phyloP scores from a whole-genome alignment of 2,888 invertebrate species.

The Lasioglossum marginatum region DNA sequence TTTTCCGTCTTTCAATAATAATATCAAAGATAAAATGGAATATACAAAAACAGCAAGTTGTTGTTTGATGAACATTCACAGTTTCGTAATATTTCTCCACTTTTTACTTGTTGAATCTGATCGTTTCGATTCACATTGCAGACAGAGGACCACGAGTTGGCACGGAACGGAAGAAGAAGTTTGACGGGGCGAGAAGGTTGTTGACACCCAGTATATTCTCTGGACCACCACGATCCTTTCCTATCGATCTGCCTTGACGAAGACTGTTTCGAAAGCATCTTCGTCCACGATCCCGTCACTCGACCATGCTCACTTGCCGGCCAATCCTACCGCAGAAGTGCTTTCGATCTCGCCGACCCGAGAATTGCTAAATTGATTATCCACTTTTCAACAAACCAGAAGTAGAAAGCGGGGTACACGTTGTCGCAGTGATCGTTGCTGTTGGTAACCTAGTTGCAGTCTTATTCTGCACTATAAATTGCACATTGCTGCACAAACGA shows the following conservation, averaged over 20 bases:
- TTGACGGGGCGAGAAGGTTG: too few species aligned
- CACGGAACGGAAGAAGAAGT: background rate
- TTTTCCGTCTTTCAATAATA: background rate
- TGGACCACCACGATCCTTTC: background rate
- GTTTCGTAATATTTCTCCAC: background rate
- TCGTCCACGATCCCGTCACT: background rate
- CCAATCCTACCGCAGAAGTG: background rate
- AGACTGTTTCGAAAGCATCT: conserved; percentile 31
- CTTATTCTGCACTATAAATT: background rate
- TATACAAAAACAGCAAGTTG: background rate
- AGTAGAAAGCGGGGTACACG: background rate
- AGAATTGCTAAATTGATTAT: background rate
- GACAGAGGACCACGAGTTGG: background rate
- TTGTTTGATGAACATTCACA: background rate
- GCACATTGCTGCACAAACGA: background rate
- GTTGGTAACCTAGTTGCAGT: background rate
- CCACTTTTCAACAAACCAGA: background rate
- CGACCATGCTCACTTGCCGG: background rate
- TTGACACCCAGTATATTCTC: conserved; percentile 5
- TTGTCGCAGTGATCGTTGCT: background rate
- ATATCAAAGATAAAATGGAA: background rate
- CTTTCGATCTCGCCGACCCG: background rate
- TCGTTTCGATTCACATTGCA: background rate
- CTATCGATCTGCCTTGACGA: conserved; percentile 33
- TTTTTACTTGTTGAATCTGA: background rate